Evolutionary conservation across 2,888 invertebrate genomes (phyloP).

Genomic region (Lasius fuliginosus): DNA sequence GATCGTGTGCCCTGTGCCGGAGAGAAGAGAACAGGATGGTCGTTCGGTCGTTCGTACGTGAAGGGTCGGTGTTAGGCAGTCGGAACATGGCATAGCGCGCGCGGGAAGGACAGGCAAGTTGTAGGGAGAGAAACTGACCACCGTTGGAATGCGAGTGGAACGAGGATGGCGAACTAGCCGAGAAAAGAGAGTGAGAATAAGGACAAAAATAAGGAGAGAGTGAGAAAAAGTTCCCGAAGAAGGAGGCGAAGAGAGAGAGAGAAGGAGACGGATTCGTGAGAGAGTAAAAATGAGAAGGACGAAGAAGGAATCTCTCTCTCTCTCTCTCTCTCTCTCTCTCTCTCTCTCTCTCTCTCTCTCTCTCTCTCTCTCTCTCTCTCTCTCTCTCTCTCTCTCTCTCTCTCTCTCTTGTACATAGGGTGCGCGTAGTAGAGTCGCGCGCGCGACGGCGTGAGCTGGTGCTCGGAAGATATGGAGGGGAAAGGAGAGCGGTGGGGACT

Average conservation of each 20-base stretch:
- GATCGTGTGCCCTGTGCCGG: conserved; percentile 40
- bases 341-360: neutral
- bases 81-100: conserved; percentile 71
- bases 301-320: conserved; percentile 7
- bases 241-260: neutral
- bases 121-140: conserved; percentile 44
- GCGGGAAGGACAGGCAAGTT: conserved; percentile 62
- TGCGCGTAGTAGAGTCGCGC: conserved; percentile 69
- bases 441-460: conserved; percentile 70
- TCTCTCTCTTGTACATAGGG: conserved; percentile 36
- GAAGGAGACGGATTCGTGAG: neutral
- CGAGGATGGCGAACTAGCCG: conserved; percentile 25
- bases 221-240: conserved; percentile 29
- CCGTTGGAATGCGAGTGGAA: conserved; percentile 47
- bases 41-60: conserved; percentile 76
- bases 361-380: no score
- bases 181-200: conserved; percentile 12
- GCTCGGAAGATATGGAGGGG: conserved; percentile 69
- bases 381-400: neutral
- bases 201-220: conserved; percentile 42
- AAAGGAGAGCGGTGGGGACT: conserved; percentile 75
- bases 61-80: conserved; percentile 79
- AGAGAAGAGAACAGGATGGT: conserved; percentile 73
- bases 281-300: neutral
- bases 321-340: no score